A percentile compares a stretch with the other conserved stretches of the same genome.
phyloP scores from a whole-genome alignment of 2,113 vertebrate genomes.

The Silurus meridionalis region DNA sequence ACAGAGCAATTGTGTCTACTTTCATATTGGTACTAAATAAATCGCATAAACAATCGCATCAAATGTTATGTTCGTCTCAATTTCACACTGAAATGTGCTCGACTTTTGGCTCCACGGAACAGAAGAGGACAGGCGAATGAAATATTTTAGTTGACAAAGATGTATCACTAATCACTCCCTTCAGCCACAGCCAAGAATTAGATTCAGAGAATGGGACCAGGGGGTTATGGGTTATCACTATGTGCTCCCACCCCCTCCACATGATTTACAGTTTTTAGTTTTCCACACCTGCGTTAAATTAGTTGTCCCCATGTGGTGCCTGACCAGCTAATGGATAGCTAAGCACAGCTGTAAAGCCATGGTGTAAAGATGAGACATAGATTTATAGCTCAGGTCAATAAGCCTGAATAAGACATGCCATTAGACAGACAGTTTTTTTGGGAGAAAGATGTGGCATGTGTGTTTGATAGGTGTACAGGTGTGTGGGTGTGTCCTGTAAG shows the following conservation, averaged over 20 bases:
- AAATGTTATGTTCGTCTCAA: not conserved
- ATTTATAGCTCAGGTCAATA: slow-evolving; percentile 38
- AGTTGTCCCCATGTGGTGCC: slow-evolving; percentile 26
- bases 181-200: slow-evolving; percentile 48
- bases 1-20: not conserved
- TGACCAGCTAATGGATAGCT: slow-evolving; percentile 29
- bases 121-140: not conserved
- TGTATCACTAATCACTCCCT: slow-evolving; percentile 58
- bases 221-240: slow-evolving; percentile 13
- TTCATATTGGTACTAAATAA: not conserved
- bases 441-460: slow-evolving; percentile 4
- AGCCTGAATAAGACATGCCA: slow-evolving; percentile 21
- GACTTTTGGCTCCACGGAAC: not conserved
- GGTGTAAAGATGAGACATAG: slow-evolving; percentile 24
- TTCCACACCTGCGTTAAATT: slow-evolving; percentile 51
- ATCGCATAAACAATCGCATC: not conserved
- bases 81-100: not conserved
- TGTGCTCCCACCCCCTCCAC: not conserved
- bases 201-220: slow-evolving; percentile 3
- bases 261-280: slow-evolving; percentile 48
- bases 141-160: slow-evolving; percentile 25
- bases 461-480: slow-evolving; percentile 41
- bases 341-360: slow-evolving; percentile 7
- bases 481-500: slow-evolving; percentile 15
- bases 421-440: slow-evolving; percentile 4